Evolutionary conservation across 2,113 vertebrate species (phyloP).

Genomic region (Cavia aperea): DNA sequence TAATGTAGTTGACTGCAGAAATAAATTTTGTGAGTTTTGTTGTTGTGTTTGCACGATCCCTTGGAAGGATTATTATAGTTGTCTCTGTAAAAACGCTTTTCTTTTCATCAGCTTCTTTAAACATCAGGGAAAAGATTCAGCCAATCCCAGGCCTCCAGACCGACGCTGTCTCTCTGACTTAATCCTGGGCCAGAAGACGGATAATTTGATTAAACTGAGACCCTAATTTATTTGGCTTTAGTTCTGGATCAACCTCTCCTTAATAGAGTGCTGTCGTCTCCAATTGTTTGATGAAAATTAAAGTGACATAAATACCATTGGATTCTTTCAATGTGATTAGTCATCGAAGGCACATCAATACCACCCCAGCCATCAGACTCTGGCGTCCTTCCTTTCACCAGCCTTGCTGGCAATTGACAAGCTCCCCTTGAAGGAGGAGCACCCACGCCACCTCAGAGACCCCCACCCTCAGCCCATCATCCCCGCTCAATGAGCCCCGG

Average conservation of each 20-base stretch:
- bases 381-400: slow-evolving; percentile 82
- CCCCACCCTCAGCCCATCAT: slow-evolving; percentile 84
- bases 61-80: slow-evolving; percentile 71
- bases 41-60: slow-evolving; percentile 48
- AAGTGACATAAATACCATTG: slow-evolving; percentile 91
- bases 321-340: slow-evolving; percentile 89
- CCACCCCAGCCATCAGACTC: slow-evolving; percentile 82
- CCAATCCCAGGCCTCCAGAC: slow-evolving; percentile 77
- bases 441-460: slow-evolving; percentile 79
- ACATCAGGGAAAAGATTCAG: slow-evolving; percentile 63
- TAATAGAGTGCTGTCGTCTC: slow-evolving; percentile 85
- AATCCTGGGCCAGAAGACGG: slow-evolving; percentile 82
- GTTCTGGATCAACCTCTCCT: slow-evolving; percentile 87
- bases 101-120: slow-evolving; percentile 75
- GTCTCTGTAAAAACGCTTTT: slow-evolving; percentile 73
- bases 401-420: slow-evolving; percentile 79
- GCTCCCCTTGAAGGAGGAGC: slow-evolving; percentile 77
- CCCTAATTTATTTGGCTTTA: slow-evolving; percentile 93
- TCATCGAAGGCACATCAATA: slow-evolving; percentile 82
- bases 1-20: slow-evolving; percentile 58
- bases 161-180: slow-evolving; percentile 77
- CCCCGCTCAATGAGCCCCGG: slow-evolving; percentile 79
- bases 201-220: slow-evolving; percentile 89
- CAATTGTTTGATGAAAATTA: slow-evolving; percentile 87
- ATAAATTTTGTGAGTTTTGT: slow-evolving; percentile 58